Percentiles rank a stretch among this genome's conserved stretches.
Conservation (phyloP, 2,113 vertebrate genomes). For the Rhineura floridana region DNA sequence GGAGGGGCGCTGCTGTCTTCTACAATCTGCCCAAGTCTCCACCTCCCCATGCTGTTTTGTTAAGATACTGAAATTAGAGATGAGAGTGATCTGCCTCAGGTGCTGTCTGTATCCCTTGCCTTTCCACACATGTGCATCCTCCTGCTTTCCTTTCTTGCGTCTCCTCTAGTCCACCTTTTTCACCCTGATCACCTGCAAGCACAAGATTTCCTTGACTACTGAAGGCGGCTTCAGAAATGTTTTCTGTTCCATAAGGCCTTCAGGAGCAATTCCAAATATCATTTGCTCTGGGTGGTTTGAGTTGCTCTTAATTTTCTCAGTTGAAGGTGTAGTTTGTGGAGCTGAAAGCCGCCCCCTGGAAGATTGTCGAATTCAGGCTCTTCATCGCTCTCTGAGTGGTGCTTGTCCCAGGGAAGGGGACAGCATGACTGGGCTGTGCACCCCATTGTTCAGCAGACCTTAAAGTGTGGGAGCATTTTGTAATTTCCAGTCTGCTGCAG, state of each 20-base stretch:
- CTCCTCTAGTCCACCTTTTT: neutral
- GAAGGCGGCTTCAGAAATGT: neutral
- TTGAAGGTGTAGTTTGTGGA: neutral
- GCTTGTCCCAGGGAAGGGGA: neutral
- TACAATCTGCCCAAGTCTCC: too few species aligned
- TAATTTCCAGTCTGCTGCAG: too few species aligned
- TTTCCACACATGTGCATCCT: neutral
- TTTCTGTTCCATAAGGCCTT: neutral
- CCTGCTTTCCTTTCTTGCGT: too few species aligned
- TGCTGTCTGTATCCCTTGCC: neutral
- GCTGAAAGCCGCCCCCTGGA: neutral
- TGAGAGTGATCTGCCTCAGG: neutral
- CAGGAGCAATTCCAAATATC: neutral
- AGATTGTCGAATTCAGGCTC: neutral
- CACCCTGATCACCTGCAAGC: neutral
- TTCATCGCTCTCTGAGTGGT: neutral
- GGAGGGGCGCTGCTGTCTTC: neutral
- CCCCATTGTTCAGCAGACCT: neutral
- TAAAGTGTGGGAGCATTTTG: neutral
- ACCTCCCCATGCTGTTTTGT: neutral
- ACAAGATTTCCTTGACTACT: too few species aligned
- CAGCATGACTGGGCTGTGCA: rapidly evolving
- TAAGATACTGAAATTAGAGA: neutral
- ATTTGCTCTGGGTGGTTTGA: neutral
- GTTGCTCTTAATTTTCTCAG: neutral